Base-by-base conservation (phyloP, 1,140 invertebrate genomes). In the Drosophila bocki region DNA sequence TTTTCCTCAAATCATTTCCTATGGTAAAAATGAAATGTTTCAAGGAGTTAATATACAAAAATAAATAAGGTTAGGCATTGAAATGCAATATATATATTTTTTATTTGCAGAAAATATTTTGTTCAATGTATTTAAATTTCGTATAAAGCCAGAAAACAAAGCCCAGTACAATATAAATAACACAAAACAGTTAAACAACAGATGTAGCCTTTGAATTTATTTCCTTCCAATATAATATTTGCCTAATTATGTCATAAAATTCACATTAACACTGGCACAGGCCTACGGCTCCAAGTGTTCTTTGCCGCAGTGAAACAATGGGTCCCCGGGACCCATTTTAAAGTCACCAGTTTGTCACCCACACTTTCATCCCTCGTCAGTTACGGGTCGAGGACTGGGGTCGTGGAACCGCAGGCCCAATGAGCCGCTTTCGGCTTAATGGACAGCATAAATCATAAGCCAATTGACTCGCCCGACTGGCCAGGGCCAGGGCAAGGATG, bases 371-470 rank as follows among this genome's bases (percentile, higher is more conserved):
- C 64, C 64, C 45, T 69, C 32, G 32, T 33, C 42, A 68, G 53
- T 45, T 19, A 53, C 33, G 45, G 72, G 53, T 67, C 44, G 35
- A 50, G 39, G 19, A 50, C 9, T 50, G 37, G 53, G 48, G 35
- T 32, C 60, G 7, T 54, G 53, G 32, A 68, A 58, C 74, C 60
- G 15, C 48, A 42, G 65, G 58, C 45, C 61, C 76, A 87, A 80
- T 84, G 74, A 88, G 65, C 65, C 74, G 65, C 59, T 78, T 78
- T 78, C 22, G 45, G 63, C 77, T 60, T 88, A 88, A 88, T 88
- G 84, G 74, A 51, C n/a, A 44, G 77, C 75, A 88, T 88, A 88
- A 90, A 88, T 88, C 84, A 88, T 88, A 88, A 84, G 80, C 80
- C 84, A 84, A 88, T 88, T 80, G 84, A 88, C 84, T 88, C 48